phyloP scores from a whole-genome alignment of 2,888 invertebrate genomes.

The Eupithecia inturbata region DNA sequence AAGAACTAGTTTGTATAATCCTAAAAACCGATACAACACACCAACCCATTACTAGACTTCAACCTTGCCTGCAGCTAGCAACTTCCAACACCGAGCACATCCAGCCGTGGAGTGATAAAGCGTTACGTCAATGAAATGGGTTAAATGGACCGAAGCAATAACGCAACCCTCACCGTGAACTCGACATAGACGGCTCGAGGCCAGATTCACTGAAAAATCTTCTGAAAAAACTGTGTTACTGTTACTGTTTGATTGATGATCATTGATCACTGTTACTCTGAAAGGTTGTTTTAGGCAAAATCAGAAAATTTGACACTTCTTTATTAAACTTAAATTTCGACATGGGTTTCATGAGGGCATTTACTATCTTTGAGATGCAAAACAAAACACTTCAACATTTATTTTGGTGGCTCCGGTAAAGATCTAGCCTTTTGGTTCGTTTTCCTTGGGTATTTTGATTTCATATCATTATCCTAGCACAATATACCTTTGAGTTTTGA shows the following conservation, averaged over 20 bases:
- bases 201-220: conserved; percentile 45
- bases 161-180: conserved; percentile 79
- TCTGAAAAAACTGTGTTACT: conserved; percentile 10
- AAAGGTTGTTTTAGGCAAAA: not conserved
- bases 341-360: not conserved
- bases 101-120: conserved; percentile 50
- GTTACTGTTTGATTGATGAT: not conserved
- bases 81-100: conserved; percentile 16
- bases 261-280: no score
- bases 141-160: conserved; percentile 75
- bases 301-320: not conserved
- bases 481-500: not conserved
- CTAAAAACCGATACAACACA: not conserved
- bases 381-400: not conserved
- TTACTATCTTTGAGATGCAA: not conserved
- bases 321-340: not conserved
- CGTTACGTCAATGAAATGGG: conserved; percentile 76
- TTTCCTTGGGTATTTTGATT: not conserved
- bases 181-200: conserved; percentile 61
- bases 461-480: not conserved
- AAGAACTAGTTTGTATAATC: not conserved
- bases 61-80: conserved; percentile 17
- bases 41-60: conserved; percentile 3
- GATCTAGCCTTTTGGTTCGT: not conserved
- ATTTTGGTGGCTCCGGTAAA: not conserved